These are phyloP conservation scores for Diorhabda elongata DNA, from an alignment of 1,140 invertebrate species.

Conservation along the genomic window DNA sequence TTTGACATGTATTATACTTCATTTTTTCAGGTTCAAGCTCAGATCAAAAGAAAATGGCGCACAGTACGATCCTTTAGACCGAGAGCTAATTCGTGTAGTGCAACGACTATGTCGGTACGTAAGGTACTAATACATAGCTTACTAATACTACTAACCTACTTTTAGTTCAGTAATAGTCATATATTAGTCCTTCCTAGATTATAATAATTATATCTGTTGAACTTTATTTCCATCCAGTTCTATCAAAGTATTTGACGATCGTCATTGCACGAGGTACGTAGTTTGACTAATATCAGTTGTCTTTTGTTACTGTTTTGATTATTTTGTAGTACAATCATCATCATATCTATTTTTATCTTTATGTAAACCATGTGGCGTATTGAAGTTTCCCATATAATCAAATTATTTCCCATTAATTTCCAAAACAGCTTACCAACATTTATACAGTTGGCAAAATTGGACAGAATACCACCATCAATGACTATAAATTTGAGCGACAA, in stretches of 20 bases:
- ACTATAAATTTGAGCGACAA: too few relatives aligned
- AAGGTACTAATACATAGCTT: constrained; percentile 38
- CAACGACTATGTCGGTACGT: constrained; percentile 80
- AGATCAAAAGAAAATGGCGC: constrained; percentile 73
- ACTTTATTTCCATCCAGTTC: neutral
- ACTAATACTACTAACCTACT: constrained; percentile 8
- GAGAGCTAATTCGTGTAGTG: constrained; percentile 74
- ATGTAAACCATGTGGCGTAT: too few relatives aligned
- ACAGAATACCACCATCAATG: too few relatives aligned
- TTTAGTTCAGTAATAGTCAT: neutral
- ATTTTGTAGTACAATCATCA: neutral
- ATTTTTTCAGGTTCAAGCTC: constrained; percentile 61
- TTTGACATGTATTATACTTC: neutral
- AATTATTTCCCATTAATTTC: too few relatives aligned
- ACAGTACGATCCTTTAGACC: constrained; percentile 66
- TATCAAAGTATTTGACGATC: neutral
- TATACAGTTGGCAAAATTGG: too few relatives aligned
- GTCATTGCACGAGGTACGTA: neutral
- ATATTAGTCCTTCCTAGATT: constrained; percentile 1
- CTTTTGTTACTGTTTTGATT: neutral
- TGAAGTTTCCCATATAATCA: too few relatives aligned
- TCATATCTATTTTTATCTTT: too few relatives aligned
- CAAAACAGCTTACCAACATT: too few relatives aligned
- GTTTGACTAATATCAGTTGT: neutral
- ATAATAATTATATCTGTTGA: constrained; percentile 12